Evolutionary conservation across 2,888 invertebrate species (phyloP), one percentile per base, ranked within the genome.

Genomic region (Lysandra coridon): DNA sequence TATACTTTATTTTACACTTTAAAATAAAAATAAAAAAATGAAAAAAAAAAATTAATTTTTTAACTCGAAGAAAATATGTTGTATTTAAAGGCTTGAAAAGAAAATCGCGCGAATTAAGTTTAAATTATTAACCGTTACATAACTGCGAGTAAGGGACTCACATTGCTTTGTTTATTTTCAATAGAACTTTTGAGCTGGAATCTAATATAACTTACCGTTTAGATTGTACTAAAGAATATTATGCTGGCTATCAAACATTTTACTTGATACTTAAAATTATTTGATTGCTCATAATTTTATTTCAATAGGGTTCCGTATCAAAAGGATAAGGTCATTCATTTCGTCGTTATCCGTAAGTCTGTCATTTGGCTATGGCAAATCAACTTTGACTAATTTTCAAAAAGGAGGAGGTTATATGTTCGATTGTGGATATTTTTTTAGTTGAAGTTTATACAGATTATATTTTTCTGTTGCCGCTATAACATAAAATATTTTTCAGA

Each of bases 41-140:
- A 40, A 78, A 23, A 49, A 10, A 69, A 49, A 33, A n/a, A n/a
- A 6, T 1, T 37, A 73, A 4, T 33, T 40, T 37, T 73, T 40
- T 57, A 57, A 17, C 2, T 73, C 1, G 14, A 73, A 73, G 14
- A 7, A 33, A 33, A 17, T 73, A 73, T 37, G 40, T 73, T 40
- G 33, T 17, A 40, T 37, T 23, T 0, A 53, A 76, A 76, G 76
- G 76, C 76, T 76, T 76, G 57, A 76, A 76, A 76, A 76, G 76
- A 76, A 76, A 76, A 76, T 57, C 33, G 76, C 76, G 76, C 76
- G 57, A 76, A 76, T 33, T 76, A 33, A 30, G 53, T 76, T 49
- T 76, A 33, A 76, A 76, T 33, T 12, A 33, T 33, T 76, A 76
- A 76, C 30, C 53, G 53, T 76, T 76, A 76, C 33, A 76, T 76